Conservation (phyloP, 2,113 vertebrate genomes). For the Sarotherodon lohbergeri region DNA sequence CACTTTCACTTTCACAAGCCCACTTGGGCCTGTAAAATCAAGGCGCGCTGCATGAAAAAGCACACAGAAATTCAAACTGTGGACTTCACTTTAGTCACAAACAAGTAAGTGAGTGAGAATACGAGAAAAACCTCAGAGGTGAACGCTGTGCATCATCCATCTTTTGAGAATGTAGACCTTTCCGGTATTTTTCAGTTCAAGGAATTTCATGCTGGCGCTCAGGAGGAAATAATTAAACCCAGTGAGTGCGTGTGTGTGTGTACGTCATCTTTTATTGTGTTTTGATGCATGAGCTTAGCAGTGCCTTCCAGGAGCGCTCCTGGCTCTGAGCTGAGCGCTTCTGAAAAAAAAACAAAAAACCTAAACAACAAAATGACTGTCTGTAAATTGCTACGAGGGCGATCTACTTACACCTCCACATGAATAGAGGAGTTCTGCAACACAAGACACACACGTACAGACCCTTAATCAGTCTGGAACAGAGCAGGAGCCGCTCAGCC, state of each 20-base stretch:
- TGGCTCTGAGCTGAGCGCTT: not conserved
- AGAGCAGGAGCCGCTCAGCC: slow-evolving; percentile 55
- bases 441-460: slow-evolving; percentile 14
- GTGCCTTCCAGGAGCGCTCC: slow-evolving; percentile 9
- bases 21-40: slow-evolving; percentile 28
- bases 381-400: not conserved
- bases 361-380: slow-evolving; percentile 11
- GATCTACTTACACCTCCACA: slow-evolving; percentile 40
- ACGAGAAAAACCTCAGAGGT: not conserved
- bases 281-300: slow-evolving; percentile 5
- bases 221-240: slow-evolving; percentile 57
- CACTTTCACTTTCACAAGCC: slow-evolving; percentile 37
- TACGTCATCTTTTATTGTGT: slow-evolving; percentile 4
- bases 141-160: slow-evolving; percentile 14
- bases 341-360: not conserved
- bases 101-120: not conserved
- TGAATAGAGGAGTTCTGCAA: slow-evolving; percentile 1
- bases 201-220: slow-evolving; percentile 40
- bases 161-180: not conserved
- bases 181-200: not conserved
- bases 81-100: not conserved
- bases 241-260: not conserved
- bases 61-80: slow-evolving; percentile 19
- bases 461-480: slow-evolving; percentile 44
- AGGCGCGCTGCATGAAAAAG: slow-evolving; percentile 13